Conservation (phyloP, 2,888 invertebrate species). For the Sinhomidia bicolor region DNA sequence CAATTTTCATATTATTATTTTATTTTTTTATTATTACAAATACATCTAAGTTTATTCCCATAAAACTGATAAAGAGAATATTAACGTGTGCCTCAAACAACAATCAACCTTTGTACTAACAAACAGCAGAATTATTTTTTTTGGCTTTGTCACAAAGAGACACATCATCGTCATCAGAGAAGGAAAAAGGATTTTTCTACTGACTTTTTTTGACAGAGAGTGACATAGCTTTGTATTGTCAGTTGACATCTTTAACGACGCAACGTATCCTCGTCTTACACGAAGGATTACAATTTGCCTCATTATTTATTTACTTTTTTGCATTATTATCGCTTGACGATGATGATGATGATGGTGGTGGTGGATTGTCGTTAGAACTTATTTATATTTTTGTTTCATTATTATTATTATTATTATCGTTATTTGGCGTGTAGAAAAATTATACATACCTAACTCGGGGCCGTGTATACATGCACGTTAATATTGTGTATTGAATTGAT, state of each 20-base stretch:
- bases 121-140: too few relatives aligned
- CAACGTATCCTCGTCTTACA: slow-evolving; percentile 47
- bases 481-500: background rate
- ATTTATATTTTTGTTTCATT: background rate
- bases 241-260: slow-evolving; percentile 48
- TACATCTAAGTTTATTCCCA: slow-evolving; percentile 20
- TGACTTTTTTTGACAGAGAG: slow-evolving; percentile 45
- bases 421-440: slow-evolving; percentile 42
- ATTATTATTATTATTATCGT: slow-evolving; percentile 29
- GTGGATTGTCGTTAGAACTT: slow-evolving; percentile 10
- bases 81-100: slow-evolving; percentile 29
- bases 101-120: background rate
- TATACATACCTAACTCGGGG: too few relatives aligned
- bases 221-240: slow-evolving; percentile 43
- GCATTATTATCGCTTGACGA: slow-evolving; percentile 24
- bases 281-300: slow-evolving; percentile 44
- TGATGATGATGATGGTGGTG: too few relatives aligned
- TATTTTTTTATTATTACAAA: background rate
- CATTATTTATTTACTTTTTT: slow-evolving; percentile 49
- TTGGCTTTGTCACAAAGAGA: slow-evolving; percentile 58
- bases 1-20: background rate
- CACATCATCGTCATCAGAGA: slow-evolving; percentile 22
- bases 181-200: slow-evolving; percentile 48
- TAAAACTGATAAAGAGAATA: slow-evolving; percentile 21
- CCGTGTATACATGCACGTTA: too few relatives aligned